Conservation (phyloP, 2,888 invertebrate species). For the Drosophila demipolita region DNA sequence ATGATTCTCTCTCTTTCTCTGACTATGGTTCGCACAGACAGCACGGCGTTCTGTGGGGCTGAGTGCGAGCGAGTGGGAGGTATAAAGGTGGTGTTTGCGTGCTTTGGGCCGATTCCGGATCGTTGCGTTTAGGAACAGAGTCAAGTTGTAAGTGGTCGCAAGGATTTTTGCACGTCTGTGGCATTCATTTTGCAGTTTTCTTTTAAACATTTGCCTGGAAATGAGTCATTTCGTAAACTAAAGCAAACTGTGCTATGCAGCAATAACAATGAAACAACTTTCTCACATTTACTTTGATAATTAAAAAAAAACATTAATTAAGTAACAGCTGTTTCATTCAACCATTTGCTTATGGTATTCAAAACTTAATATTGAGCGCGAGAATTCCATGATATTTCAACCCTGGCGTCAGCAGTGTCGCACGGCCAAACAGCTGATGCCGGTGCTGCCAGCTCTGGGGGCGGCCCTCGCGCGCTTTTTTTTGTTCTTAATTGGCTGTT, state of each 20-base stretch:
- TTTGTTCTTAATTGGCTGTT: background rate
- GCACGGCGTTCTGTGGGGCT: slow-evolving; percentile 36
- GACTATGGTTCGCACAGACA: slow-evolving; percentile 42
- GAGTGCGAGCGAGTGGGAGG: background rate
- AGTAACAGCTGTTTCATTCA: slow-evolving; percentile 37
- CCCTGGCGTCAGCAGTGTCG: slow-evolving; percentile 50
- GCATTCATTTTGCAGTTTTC: background rate
- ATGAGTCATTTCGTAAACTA: slow-evolving; percentile 6
- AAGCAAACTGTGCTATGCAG: background rate
- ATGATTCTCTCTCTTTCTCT: background rate
- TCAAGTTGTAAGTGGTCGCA: background rate
- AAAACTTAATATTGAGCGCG: slow-evolving; percentile 27
- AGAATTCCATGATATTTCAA: slow-evolving; percentile 1
- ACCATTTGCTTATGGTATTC: slow-evolving; percentile 8
- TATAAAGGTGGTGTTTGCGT: slow-evolving; percentile 17
- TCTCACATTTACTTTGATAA: slow-evolving; percentile 11
- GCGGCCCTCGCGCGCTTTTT: slow-evolving; percentile 43
- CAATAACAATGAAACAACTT: slow-evolving; percentile 10
- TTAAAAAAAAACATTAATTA: slow-evolving; percentile 22
- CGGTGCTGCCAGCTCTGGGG: slow-evolving; percentile 32
- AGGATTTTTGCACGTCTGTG: background rate
- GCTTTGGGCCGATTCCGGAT: background rate
- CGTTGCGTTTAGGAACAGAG: background rate
- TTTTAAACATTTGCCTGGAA: no score
- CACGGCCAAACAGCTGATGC: slow-evolving; percentile 43